Conservation (phyloP, 2,888 invertebrate genomes). For the Subacronicta megacephala region DNA sequence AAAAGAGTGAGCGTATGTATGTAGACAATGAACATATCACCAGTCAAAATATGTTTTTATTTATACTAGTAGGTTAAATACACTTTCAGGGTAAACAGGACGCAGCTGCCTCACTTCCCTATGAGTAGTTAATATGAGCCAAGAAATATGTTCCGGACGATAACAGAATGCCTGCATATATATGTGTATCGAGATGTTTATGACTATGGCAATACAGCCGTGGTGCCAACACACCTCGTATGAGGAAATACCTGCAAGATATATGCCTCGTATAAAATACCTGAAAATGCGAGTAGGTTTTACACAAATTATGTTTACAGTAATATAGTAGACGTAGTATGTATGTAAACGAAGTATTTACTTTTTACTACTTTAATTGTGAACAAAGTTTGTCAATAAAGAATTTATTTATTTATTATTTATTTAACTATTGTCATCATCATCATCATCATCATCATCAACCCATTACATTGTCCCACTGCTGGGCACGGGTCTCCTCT, state of each 20-base stretch:
- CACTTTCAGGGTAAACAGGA: neutral
- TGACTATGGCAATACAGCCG: constrained; percentile 26
- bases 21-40: no score
- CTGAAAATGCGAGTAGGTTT: neutral
- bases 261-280: constrained; percentile 22
- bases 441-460: no score
- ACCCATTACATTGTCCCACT: no score
- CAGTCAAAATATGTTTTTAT: no score
- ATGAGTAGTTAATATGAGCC: constrained; percentile 23
- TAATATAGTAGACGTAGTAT: no score
- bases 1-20: no score
- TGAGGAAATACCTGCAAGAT: constrained; percentile 33
- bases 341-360: no score
- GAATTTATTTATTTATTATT: no score
- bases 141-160: constrained; percentile 37
- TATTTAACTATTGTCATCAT: no score
- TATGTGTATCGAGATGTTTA: constrained; percentile 32
- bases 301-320: neutral
- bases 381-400: no score
- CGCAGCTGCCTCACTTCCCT: constrained; percentile 26
- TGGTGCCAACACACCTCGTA: constrained; percentile 36
- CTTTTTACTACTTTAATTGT: no score
- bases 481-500: no score
- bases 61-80: neutral
- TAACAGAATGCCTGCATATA: constrained; percentile 32